Base-by-base conservation (phyloP, 2,888 invertebrate species). In the Pseudococcus longispinus region DNA sequence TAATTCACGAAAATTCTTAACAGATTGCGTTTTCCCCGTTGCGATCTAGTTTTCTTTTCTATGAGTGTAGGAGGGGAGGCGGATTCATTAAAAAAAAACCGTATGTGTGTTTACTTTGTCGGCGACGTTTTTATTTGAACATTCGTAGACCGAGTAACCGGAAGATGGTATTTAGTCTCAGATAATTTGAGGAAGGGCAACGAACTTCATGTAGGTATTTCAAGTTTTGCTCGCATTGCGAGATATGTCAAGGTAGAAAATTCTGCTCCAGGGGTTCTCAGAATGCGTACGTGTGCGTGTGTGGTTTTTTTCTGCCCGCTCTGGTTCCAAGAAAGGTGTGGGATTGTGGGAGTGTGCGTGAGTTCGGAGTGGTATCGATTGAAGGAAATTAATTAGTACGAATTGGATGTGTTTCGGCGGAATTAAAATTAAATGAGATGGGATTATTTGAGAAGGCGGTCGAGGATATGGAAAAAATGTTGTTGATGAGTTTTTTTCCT, bases 101-200 rank as follows among this genome's bases (percentile, higher is more conserved):
- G 77, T 42, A 23, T 80, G 77, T 80, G 42, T 80, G 77, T 80
- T 80, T 80, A 80, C 77, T 80, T 80, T 80, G 77, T 80, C 77
- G 77, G 77, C 77, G 77, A 80, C 77, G 77, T 80, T 80, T 80
- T 80, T 80, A 80, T 80, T 80, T 80, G 42, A 80, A 80, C 77
- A 80, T 42, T 80, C 77, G 77, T 80, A 80, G 77, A 80, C 77
- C 77, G 77, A 80, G 77, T 80, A 42, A 80, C 77, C 77, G 77
- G 77, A 80, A 80, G 77, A 80, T 80, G 77, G 77, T 80, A 80
- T 80, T 80, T 80, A 80, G 77, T 80, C 77, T 80, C 42, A 80
- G 77, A 80, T 80, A 80, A 37, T 80, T 80, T 80, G 42, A 80
- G 77, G 77, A 80, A 80, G 77, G 77, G 77, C 77, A 80, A 80